A percentile compares a stretch with the other conserved stretches of the same genome.
Conservation (phyloP, 2,888 invertebrate genomes). For the Carabus problematicus region DNA sequence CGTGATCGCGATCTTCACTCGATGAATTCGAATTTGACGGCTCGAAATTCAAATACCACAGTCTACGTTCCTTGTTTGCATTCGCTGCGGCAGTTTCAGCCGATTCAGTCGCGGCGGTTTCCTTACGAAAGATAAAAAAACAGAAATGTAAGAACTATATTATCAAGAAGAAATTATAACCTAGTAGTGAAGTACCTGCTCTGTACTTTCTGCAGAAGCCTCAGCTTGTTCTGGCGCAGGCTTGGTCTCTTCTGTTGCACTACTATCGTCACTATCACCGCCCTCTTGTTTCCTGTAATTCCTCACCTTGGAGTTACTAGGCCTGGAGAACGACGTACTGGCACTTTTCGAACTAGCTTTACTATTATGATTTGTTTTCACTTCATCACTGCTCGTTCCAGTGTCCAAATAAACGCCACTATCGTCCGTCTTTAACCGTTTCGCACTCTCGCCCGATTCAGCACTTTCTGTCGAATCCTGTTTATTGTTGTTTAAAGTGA, state of each 20-base stretch:
- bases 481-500: constrained; percentile 29
- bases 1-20: constrained; percentile 18
- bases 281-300: constrained; percentile 48
- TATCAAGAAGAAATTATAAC: neutral
- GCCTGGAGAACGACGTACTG: constrained; percentile 47
- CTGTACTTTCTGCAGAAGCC: neutral
- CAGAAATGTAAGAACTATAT: constrained; percentile 4
- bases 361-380: constrained; percentile 18
- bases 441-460: constrained; percentile 46
- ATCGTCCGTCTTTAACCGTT: constrained; percentile 53
- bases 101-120: constrained; percentile 13
- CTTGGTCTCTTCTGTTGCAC: constrained; percentile 13
- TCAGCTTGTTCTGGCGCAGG: neutral
- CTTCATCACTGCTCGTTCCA: constrained; percentile 37
- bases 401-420: constrained; percentile 33
- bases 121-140: neutral
- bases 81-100: constrained; percentile 15
- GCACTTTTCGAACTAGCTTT: constrained; percentile 10
- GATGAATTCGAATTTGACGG: constrained; percentile 35
- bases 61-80: neutral
- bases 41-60: constrained; percentile 34
- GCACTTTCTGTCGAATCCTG: constrained; percentile 30
- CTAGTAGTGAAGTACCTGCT: neutral
- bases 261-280: constrained; percentile 21
- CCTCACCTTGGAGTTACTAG: constrained; percentile 48